Evolutionary conservation across 2,113 vertebrate genomes (phyloP).

Genomic region (Pteruthius melanotis): DNA sequence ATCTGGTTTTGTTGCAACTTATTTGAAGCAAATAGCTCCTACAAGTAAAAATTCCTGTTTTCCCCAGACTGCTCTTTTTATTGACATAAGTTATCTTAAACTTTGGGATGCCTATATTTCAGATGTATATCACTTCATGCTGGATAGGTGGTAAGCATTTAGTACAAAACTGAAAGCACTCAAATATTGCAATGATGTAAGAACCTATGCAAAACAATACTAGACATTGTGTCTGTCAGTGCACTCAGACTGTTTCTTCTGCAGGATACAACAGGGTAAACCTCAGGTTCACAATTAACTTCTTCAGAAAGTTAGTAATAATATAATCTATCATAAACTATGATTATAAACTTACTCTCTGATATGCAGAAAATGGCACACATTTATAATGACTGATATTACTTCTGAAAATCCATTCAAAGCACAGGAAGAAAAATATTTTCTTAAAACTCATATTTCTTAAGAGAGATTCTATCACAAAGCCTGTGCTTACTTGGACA

Average conservation of each 20-base stretch:
- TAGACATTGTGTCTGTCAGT: neutral
- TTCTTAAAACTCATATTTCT: neutral
- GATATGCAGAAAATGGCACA: neutral
- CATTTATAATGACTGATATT: neutral
- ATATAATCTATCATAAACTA: neutral
- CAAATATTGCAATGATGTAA: neutral
- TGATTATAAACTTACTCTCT: neutral
- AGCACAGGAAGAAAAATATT: neutral
- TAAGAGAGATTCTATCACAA: neutral
- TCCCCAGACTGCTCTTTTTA: neutral
- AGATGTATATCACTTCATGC: neutral
- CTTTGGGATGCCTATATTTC: neutral
- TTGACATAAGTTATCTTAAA: neutral
- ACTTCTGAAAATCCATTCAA: neutral
- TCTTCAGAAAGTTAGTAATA: neutral
- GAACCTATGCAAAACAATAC: neutral
- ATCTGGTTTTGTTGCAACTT: neutral
- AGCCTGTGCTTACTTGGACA: neutral
- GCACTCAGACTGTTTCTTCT: neutral
- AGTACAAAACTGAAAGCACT: neutral
- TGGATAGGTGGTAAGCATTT: neutral
- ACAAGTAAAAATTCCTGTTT: neutral
- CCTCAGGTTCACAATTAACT: neutral
- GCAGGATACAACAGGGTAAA: neutral
- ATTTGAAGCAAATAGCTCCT: neutral